Base-by-base conservation (phyloP, 2,113 vertebrate species). In the Camelus bactrianus region DNA sequence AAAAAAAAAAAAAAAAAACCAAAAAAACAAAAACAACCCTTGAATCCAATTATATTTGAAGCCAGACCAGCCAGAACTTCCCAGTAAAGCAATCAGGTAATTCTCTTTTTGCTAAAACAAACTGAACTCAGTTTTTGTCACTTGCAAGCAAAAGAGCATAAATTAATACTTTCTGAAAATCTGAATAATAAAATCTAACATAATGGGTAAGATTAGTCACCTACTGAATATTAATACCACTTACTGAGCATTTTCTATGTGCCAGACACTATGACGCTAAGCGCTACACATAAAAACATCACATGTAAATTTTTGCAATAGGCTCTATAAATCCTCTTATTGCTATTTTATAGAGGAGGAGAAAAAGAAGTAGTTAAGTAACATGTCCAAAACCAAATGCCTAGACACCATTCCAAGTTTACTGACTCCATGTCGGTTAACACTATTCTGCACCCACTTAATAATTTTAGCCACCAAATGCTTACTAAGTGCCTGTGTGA, bases 71-170 rank as follows among this genome's bases (percentile, higher is more conserved):
- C 2, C 12, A 95, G 22, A 81, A 89, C 50, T 60, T 72, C 82
- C 70, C 19, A 93, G 28, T 28, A 75, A 81, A 82, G 58, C 52
- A 87, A 60, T 35, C 24, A 69, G n/a, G 56, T 73, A 87, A 94
- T 52, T 80, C 12, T 76, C 35, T 38, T 90, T 93, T 46, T 82
- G 73, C n/a, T 76, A 65, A 93, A 85, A 24, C 15, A 91, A 84
- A 95, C 10, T 80, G 24, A 91, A 62, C 6, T 48, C 24, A 20
- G 24, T 60, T 81, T 85, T 72, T 85, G 19, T 58, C 50, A 95
- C 5, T n/a, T 94, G 50, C 9, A 92, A 77, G 8, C 58, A 75
- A 77, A 82, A 80, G 17, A 24, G 8, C 28, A 92, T 73, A 64
- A 93, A 52, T 14, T 73, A n/a, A 35, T 79, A 15, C 20, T 73